phyloP scores from a whole-genome alignment of 2,113 vertebrate species.

The Hippoglossus stenolepis region DNA sequence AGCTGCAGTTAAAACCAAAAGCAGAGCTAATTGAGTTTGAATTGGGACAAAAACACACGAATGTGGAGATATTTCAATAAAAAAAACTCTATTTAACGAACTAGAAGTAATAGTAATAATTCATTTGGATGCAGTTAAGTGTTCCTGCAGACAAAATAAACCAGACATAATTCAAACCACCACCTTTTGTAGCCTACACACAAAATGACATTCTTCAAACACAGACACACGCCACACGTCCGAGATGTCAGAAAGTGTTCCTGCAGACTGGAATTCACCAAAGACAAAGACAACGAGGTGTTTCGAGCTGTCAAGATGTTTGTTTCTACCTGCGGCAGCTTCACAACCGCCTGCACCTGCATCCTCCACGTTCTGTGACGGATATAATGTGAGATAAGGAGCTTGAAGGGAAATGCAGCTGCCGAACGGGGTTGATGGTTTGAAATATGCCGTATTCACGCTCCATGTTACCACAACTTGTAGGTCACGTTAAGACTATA shows the following conservation, averaged over 20 bases:
- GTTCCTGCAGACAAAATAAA: background rate
- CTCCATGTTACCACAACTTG: constrained; percentile 36
- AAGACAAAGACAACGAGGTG: constrained; percentile 53
- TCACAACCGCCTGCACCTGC: constrained; percentile 72
- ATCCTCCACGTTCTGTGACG: constrained; percentile 63
- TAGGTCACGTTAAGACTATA: too few relatives aligned
- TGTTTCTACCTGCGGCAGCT: constrained; percentile 61
- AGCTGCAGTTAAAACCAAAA: background rate
- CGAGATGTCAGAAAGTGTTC: constrained; percentile 29
- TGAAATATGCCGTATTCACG: constrained; percentile 29
- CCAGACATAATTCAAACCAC: background rate
- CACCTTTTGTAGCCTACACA: background rate
- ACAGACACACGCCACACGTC: background rate
- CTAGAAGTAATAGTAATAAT: background rate
- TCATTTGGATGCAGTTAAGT: too few relatives aligned
- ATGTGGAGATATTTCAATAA: background rate
- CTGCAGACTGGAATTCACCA: constrained; percentile 47
- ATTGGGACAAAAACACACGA: background rate
- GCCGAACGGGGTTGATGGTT: constrained; percentile 49
- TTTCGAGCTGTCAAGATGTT: constrained; percentile 63
- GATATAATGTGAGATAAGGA: constrained; percentile 53
- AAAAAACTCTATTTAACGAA: background rate
- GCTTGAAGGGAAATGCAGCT: constrained; percentile 60
- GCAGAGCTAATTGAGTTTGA: too few relatives aligned
- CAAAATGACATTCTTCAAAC: constrained; percentile 2